phyloP scores from a whole-genome alignment of 2,797 vertebrate genomes.

The Odontamblyopus rebecca region DNA sequence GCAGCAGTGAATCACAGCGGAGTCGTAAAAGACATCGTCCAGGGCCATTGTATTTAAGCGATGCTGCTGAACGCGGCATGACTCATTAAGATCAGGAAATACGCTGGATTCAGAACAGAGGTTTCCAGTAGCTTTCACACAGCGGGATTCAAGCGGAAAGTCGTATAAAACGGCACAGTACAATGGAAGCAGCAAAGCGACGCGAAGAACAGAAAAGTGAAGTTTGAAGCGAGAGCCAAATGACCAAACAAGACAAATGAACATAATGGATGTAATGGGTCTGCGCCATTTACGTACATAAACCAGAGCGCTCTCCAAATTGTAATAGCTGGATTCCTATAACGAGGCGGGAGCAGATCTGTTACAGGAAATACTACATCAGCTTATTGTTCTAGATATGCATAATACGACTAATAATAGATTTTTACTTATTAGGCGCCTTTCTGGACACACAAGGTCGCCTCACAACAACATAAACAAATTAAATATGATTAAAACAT shows the following conservation, averaged over 20 bases:
- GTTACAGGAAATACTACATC: too few relatives aligned
- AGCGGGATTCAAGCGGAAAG: conserved; percentile 13
- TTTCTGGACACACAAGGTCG: too few relatives aligned
- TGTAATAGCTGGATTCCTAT: background rate
- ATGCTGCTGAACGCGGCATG: conserved; percentile 24
- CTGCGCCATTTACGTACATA: conserved; percentile 29
- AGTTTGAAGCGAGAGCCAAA: background rate
- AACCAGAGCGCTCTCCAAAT: conserved; percentile 33
- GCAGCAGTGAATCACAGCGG: conserved; percentile 24
- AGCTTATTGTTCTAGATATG: too few relatives aligned
- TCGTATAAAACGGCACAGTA: conserved; percentile 5
- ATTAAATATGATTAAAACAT: too few relatives aligned
- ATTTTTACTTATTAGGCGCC: too few relatives aligned
- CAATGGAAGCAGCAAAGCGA: conserved; percentile 1
- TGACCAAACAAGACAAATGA: background rate
- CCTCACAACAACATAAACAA: too few relatives aligned
- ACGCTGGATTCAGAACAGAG: conserved; percentile 8
- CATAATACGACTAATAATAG: too few relatives aligned
- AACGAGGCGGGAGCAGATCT: background rate
- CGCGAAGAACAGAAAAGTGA: background rate
- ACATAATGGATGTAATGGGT: conserved; percentile 23
- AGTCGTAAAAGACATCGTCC: conserved; percentile 35
- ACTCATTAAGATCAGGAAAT: conserved; percentile 47
- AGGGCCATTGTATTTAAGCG: conserved; percentile 34
- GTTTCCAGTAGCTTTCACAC: conserved; percentile 11